Percentiles rank a stretch among this genome's conserved stretches.
Conservation (phyloP, 1,140 invertebrate species). For the Sminthurides bifidus region DNA sequence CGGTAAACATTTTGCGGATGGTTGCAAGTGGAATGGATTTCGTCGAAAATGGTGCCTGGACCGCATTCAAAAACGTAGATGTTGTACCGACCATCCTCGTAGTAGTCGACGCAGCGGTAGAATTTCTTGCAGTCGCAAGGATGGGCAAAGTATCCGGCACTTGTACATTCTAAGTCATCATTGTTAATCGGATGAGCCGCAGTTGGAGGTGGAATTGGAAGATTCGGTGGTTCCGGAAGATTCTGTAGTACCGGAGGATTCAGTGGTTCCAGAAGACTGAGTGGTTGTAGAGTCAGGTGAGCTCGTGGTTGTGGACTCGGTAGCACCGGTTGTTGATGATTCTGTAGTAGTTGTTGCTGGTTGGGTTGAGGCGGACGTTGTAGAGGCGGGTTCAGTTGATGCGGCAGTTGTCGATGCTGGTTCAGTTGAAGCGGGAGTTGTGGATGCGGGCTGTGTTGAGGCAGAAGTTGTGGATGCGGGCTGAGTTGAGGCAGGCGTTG, state of each 20-base stretch:
- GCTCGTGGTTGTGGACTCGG: not conserved
- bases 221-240: not conserved
- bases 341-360: not conserved
- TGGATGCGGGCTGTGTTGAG: not conserved
- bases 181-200: not conserved
- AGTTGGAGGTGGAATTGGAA: not conserved
- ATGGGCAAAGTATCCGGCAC: constrained; percentile 53
- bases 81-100: constrained; percentile 46
- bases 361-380: not conserved
- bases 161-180: constrained; percentile 37
- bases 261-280: not conserved
- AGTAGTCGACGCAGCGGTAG: constrained; percentile 43
- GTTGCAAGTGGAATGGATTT: constrained; percentile 44
- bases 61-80: constrained; percentile 39
- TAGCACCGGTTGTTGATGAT: not conserved
- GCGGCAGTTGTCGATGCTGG: not conserved
- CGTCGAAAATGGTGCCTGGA: constrained; percentile 38
- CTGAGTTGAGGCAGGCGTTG: not conserved
- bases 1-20: constrained; percentile 33
- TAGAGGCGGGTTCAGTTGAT: not conserved
- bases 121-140: constrained; percentile 46
- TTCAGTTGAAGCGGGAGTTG: not conserved
- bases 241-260: not conserved
- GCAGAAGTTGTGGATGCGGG: not conserved
- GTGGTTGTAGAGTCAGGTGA: too few relatives aligned